Percentiles rank a stretch among this genome's conserved stretches.
Evolutionary conservation across 2,888 invertebrate genomes (phyloP).

Genomic region (Habroteleia sp.): DNA sequence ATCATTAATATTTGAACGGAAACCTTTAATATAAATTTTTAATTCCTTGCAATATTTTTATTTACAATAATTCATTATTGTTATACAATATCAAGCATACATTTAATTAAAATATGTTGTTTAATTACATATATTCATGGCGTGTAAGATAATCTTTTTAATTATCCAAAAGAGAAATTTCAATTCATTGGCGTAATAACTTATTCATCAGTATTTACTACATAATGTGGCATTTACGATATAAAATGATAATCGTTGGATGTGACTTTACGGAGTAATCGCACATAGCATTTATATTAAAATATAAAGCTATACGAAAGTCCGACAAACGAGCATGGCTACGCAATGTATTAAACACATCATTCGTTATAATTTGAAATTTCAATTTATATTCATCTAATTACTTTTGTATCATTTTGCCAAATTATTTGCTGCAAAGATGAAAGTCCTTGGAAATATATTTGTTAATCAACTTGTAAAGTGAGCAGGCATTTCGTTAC

Average conservation of each 20-base stretch:
- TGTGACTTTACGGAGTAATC: no score
- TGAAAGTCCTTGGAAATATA: constrained; percentile 5
- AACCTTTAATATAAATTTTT: no score
- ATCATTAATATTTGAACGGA: no score
- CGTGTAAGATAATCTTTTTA: no score
- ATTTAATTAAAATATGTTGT: no score
- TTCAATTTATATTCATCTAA: constrained; percentile 34
- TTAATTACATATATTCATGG: no score
- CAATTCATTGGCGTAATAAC: no score
- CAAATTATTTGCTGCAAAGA: not conserved
- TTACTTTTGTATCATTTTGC: constrained; percentile 26
- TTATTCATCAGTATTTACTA: not conserved
- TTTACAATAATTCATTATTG: no score
- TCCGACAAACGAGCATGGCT: constrained; percentile 6
- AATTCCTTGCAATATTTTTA: no score
- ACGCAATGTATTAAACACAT: constrained; percentile 8
- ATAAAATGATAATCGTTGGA: no score
- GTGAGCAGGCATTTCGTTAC: constrained; percentile 9
- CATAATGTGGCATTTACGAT: not conserved
- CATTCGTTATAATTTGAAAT: constrained; percentile 8
- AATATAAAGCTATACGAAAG: constrained; percentile 21
- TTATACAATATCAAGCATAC: no score
- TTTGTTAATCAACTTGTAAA: constrained; percentile 22
- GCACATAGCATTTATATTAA: constrained; percentile 24
- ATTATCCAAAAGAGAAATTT: no score